phyloP scores from a whole-genome alignment of 1,140 invertebrate genomes.

The Hesperophylax magnus region DNA sequence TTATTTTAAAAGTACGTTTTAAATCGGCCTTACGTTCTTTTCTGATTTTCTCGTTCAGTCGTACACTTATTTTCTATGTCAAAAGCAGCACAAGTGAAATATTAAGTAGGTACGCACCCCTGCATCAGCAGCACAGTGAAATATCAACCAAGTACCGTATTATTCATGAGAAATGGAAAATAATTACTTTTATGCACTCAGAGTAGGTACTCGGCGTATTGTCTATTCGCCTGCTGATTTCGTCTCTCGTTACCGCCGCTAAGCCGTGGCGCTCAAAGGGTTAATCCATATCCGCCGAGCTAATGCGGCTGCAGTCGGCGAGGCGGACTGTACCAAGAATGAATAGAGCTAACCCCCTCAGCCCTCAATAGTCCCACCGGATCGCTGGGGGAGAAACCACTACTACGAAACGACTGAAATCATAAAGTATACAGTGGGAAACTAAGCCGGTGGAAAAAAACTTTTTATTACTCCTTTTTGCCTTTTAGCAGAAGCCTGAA shows the following conservation, averaged over 20 bases:
- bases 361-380: neutral
- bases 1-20: too few relatives aligned
- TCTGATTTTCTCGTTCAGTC: too few relatives aligned
- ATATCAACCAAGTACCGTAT: neutral
- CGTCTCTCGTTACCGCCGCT: neutral
- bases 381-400: neutral
- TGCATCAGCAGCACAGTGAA: neutral
- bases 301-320: too few relatives aligned
- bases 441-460: neutral
- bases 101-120: too few relatives aligned
- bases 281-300: neutral
- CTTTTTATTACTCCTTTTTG: neutral
- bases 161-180: neutral
- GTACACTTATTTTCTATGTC: too few relatives aligned
- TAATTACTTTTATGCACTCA: too few relatives aligned
- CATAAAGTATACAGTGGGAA: neutral
- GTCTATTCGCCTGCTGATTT: neutral
- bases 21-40: too few relatives aligned
- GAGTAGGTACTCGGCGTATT: too few relatives aligned
- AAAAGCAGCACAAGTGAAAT: too few relatives aligned
- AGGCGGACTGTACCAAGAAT: too few relatives aligned
- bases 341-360: neutral
- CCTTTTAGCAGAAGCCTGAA: neutral
- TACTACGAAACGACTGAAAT: too few relatives aligned
- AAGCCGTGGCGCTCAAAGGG: constrained; percentile 3